Percentiles rank a stretch among this genome's conserved stretches.
These are phyloP conservation scores for Zapornia atra DNA, from an alignment of 2,113 vertebrate species.

Conservation along the genomic window DNA sequence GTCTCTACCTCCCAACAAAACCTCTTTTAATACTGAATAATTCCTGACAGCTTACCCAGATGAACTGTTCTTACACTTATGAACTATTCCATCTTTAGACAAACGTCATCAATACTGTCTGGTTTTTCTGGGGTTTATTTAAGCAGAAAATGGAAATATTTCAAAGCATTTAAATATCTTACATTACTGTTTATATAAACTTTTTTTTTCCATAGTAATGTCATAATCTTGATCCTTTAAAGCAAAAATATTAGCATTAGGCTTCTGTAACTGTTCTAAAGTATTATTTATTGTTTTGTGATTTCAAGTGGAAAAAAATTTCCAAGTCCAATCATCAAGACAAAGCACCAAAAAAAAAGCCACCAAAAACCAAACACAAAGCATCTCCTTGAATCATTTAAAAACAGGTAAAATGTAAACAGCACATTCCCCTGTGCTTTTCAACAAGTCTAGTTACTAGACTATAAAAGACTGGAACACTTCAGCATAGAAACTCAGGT, in stretches of 20 bases:
- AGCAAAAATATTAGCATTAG: background rate
- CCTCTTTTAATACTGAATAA: rapidly evolving
- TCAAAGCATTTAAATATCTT: background rate
- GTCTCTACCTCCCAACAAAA: background rate
- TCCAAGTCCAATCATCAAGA: background rate
- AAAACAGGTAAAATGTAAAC: background rate
- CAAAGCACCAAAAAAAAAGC: background rate
- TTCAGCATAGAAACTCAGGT: background rate
- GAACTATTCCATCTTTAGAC: background rate
- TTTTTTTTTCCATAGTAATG: background rate
- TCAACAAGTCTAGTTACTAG: background rate
- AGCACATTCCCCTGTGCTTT: background rate
- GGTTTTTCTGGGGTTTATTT: background rate
- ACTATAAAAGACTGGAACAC: background rate
- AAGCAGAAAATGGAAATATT: background rate
- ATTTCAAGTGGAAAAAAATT: background rate
- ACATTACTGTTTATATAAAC: background rate
- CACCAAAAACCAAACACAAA: background rate
- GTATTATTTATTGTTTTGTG: background rate
- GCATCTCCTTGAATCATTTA: background rate
- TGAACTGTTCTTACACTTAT: background rate
- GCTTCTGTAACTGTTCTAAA: background rate
- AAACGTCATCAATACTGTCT: background rate
- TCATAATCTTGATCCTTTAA: background rate
- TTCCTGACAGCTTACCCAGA: background rate